Conservation (phyloP, 2,113 vertebrate species). For the Pseudopodoces humilis region DNA sequence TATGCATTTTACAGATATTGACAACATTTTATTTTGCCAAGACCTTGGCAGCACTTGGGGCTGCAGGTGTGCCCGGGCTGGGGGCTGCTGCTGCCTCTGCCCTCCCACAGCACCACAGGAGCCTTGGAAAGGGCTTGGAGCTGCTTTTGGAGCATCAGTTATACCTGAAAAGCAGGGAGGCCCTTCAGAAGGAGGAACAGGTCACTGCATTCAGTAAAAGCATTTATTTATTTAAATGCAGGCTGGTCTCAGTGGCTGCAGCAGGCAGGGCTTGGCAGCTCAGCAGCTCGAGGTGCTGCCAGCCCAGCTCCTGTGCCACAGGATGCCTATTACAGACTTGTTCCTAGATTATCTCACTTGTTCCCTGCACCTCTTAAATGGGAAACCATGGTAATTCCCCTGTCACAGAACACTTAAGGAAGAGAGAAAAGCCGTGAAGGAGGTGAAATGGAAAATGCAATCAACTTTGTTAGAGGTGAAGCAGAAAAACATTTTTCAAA, state of each 20-base stretch:
- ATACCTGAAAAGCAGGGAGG: neutral
- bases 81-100: neutral
- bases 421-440: conserved; percentile 16
- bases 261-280: neutral
- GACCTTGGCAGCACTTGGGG: neutral
- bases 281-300: neutral
- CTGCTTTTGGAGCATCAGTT: neutral
- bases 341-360: conserved; percentile 17
- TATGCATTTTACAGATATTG: neutral
- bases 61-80: fast-evolving
- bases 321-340: neutral
- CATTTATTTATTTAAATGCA: neutral
- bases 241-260: neutral
- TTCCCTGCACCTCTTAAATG: conserved; percentile 20
- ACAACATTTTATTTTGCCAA: neutral
- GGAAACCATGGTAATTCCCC: conserved; percentile 47
- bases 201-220: neutral
- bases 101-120: fast-evolving
- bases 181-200: neutral
- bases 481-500: conserved; percentile 40
- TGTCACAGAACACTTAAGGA: conserved; percentile 27
- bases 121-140: neutral
- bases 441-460: conserved; percentile 54
- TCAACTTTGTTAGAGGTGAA: conserved; percentile 44
- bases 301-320: neutral